Evolutionary conservation across 1,140 invertebrate genomes (phyloP).

Genomic region (Brachionus asplanchnoidis): DNA sequence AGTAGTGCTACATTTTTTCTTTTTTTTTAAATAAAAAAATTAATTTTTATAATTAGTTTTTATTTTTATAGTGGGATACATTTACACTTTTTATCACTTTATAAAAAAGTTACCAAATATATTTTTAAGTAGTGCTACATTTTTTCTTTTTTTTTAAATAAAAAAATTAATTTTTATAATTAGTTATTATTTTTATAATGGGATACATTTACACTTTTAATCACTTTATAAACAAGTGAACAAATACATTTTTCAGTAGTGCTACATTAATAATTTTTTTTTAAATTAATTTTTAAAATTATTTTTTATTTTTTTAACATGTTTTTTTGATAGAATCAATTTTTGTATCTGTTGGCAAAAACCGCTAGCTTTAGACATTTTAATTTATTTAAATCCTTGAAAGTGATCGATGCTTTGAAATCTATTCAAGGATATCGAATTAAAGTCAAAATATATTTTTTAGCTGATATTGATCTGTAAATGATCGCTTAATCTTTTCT

Average conservation of each 20-base stretch:
- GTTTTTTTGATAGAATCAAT: background rate
- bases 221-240: background rate
- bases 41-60: too few relatives aligned
- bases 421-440: slow-evolving; percentile 4
- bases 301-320: background rate
- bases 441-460: background rate
- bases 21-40: too few relatives aligned
- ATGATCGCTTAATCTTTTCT: slow-evolving; percentile 24
- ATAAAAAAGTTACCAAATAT: background rate
- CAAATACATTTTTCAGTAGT: background rate
- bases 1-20: too few relatives aligned
- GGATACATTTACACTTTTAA: background rate
- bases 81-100: background rate
- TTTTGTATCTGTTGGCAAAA: background rate
- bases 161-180: too few relatives aligned
- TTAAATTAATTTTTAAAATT: too few relatives aligned
- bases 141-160: too few relatives aligned
- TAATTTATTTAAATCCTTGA: background rate
- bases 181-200: too few relatives aligned
- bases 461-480: background rate
- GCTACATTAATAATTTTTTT: too few relatives aligned
- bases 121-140: too few relatives aligned
- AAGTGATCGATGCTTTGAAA: background rate
- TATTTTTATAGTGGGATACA: background rate
- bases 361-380: background rate